Evolutionary conservation across 1,140 invertebrate genomes (phyloP), one percentile per base, ranked within the genome.

Genomic region (Microplitis mediator): DNA sequence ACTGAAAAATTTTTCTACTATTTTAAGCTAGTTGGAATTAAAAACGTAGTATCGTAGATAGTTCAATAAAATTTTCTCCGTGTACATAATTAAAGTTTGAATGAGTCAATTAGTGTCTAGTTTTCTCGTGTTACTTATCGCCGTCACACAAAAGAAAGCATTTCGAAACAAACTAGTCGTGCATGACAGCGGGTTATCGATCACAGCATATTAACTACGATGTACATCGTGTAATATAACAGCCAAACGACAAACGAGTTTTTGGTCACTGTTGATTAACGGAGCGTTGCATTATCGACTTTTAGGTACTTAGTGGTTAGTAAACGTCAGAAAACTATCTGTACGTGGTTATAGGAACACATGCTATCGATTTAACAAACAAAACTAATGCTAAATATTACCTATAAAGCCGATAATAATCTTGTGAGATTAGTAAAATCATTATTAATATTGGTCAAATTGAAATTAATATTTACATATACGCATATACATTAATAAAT

Each of bases 141-240:
- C 39, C 39, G 11, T 45, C 39, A 1, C 1, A 56, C 6, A 56
- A 56, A 56, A 56, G 23, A 32, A 66, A 13, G 52, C 39, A 66
- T 51, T 51, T 66, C 52, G 64, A 66, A 66, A 51, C 45, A 16
- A 31, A 56, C 52, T 32, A 68, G 54, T 34, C 34, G 51, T 31
- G 32, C 23, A 56, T 71, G 61, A 56, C 50, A 64, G 69, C 51
- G 16, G 13, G 52, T 71, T 71, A 71, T 71, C 69, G 61, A 71
- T 71, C 69, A 65, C 31, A 60, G 32, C 51, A 13, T 5, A 9
- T 65, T 71, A 71, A 65, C 32, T 54, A 16, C 52, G n/a, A 16
- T 50, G 51, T n/a, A 6, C 50, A 11, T 54, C 32, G 68, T 61
- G 69, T 60, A 71, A 45, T 45, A 9, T 6, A 45, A 45, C 39